These are phyloP conservation scores for Cyrtonyx montezumae DNA, from an alignment of 2,113 vertebrate genomes.

Conservation along the genomic window DNA sequence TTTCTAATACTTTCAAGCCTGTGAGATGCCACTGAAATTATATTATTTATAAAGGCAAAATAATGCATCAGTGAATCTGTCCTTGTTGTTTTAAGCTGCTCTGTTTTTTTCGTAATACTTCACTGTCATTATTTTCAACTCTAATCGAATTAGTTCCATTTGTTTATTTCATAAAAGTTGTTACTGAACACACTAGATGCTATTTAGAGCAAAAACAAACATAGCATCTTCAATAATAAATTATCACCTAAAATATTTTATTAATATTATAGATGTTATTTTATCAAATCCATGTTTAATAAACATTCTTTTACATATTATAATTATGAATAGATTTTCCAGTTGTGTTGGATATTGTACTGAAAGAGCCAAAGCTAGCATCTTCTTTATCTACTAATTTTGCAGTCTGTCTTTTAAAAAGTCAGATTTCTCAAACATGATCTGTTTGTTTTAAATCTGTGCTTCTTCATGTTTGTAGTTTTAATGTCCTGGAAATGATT, in stretches of 20 bases:
- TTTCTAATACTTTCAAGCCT: neutral
- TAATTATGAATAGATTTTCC: neutral
- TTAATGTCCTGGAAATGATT: neutral
- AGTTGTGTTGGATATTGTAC: neutral
- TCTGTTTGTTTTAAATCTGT: neutral
- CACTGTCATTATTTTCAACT: neutral
- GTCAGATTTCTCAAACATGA: neutral
- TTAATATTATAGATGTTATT: neutral
- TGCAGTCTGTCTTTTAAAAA: neutral
- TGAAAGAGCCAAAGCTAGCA: neutral
- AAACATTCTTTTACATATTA: neutral
- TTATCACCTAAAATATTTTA: neutral
- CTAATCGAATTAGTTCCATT: neutral
- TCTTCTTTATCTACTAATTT: neutral
- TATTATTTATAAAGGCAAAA: neutral
- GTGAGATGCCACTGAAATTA: neutral
- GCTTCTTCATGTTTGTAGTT: neutral
- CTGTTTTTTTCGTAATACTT: neutral
- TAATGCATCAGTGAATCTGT: neutral
- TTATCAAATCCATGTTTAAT: neutral
- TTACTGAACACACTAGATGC: neutral
- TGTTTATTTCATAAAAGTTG: neutral
- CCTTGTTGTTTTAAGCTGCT: neutral
- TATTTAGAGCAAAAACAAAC: neutral
- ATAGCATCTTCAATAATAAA: neutral